These are phyloP conservation scores for Azorinus chamasolen DNA, from an alignment of 2,888 invertebrate genomes.

Conservation along the genomic window DNA sequence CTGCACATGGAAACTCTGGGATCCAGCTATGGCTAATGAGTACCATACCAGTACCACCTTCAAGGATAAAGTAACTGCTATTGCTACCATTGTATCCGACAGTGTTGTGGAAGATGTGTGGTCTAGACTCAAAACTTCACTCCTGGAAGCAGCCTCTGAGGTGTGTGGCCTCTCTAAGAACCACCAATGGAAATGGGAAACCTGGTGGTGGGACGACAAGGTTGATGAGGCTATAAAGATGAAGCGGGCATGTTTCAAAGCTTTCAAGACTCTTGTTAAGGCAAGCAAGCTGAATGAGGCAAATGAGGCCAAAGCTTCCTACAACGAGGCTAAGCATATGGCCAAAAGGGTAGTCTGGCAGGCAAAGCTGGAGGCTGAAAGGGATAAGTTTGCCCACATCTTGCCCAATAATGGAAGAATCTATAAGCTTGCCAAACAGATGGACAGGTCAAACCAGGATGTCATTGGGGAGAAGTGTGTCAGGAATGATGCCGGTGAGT, in stretches of 20 bases:
- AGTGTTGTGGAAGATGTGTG: conserved; percentile 18
- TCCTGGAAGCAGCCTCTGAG: conserved; percentile 14
- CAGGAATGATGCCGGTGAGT: conserved; percentile 17
- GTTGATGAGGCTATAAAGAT: conserved; percentile 9
- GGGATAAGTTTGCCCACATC: conserved; percentile 10
- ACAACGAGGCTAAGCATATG: conserved; percentile 20
- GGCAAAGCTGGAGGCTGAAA: conserved; percentile 29
- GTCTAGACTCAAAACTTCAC: conserved; percentile 12
- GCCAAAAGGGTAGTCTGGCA: conserved; percentile 16
- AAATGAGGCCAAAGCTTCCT: conserved; percentile 6
- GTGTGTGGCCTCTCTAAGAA: conserved; percentile 24
- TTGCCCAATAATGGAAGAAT: conserved; percentile 16
- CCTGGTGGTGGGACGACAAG: conserved; percentile 17
- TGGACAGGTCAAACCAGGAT: conserved; percentile 28
- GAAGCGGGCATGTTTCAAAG: conserved; percentile 2
- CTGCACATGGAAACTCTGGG: conserved; percentile 13
- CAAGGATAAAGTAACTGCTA: conserved; percentile 10
- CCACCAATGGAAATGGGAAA: conserved; percentile 24
- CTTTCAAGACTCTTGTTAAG: not conserved
- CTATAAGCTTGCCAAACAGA: conserved; percentile 33
- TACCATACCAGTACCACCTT: not conserved
- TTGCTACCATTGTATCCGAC: not conserved
- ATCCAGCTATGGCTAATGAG: conserved; percentile 10
- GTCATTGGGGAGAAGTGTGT: conserved; percentile 32
- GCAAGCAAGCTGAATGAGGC: not conserved